phyloP scores from a whole-genome alignment of 2,797 vertebrate genomes.

The Eleutherodactylus coqui region DNA sequence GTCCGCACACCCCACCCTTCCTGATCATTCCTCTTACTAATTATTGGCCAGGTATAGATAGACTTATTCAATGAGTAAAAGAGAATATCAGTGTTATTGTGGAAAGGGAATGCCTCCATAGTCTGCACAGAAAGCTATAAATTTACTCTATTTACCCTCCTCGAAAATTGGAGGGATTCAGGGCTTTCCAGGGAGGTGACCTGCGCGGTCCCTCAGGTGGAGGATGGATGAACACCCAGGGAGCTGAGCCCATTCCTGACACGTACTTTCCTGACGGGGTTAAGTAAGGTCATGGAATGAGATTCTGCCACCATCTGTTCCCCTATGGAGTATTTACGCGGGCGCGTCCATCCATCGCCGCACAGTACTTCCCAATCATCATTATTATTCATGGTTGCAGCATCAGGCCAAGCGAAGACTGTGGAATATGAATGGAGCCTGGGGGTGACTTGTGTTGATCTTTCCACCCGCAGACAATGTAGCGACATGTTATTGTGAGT shows the following conservation, averaged over 20 bases:
- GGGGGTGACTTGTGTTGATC: neutral
- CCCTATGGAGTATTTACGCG: conserved; percentile 13
- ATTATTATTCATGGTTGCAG: conserved; percentile 1
- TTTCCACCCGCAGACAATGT: too few relatives aligned
- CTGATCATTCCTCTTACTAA: neutral
- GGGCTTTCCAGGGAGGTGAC: neutral
- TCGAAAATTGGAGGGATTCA: neutral
- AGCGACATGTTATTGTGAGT: neutral
- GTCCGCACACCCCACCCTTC: neutral
- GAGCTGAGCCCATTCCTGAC: conserved; percentile 23
- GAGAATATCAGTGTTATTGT: neutral
- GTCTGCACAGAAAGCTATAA: neutral
- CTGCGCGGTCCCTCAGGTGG: neutral
- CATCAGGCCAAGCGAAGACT: neutral
- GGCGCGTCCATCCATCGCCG: neutral
- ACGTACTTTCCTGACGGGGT: conserved; percentile 30
- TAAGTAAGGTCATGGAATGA: conserved; percentile 45
- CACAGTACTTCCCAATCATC: neutral
- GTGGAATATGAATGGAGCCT: neutral
- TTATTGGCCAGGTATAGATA: neutral
- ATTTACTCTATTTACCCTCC: neutral
- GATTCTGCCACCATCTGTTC: conserved; percentile 44
- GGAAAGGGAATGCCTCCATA: neutral
- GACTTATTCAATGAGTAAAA: too few relatives aligned
- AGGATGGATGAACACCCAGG: neutral